These are phyloP conservation scores for Avahi laniger DNA, from an alignment of 2,797 vertebrate species.

Conservation along the genomic window DNA sequence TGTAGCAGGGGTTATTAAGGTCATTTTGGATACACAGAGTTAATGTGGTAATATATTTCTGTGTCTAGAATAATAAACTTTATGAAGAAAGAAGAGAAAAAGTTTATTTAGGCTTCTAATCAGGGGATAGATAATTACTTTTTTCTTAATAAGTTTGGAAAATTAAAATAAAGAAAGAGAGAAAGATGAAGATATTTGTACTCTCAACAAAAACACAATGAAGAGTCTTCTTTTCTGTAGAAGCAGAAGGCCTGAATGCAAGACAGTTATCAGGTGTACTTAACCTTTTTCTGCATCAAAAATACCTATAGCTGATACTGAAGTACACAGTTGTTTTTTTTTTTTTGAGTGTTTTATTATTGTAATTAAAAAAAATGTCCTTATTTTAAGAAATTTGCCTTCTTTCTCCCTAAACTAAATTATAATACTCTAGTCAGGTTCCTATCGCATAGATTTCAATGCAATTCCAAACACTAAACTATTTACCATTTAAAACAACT, in stretches of 20 bases:
- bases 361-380: not conserved
- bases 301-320: not conserved
- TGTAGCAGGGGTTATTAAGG: not conserved
- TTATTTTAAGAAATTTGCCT: not conserved
- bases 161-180: not conserved
- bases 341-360: slow-evolving; percentile 73
- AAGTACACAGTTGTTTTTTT: not conserved
- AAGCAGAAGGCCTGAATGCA: not conserved
- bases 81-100: not conserved
- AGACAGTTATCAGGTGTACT: not conserved
- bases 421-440: not conserved
- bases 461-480: no score
- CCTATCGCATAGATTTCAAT: no score
- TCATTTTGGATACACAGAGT: not conserved
- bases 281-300: not conserved
- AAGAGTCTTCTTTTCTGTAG: not conserved
- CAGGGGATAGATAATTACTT: not conserved
- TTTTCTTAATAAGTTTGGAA: not conserved
- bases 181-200: not conserved
- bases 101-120: not conserved
- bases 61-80: slow-evolving; percentile 3
- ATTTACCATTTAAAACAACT: no score
- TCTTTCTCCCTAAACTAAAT: not conserved
- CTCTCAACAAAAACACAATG: not conserved
- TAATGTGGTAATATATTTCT: not conserved